Evolutionary conservation across 2,797 vertebrate genomes (phyloP).

Genomic region (Pipistrellus pipistrellus): DNA sequence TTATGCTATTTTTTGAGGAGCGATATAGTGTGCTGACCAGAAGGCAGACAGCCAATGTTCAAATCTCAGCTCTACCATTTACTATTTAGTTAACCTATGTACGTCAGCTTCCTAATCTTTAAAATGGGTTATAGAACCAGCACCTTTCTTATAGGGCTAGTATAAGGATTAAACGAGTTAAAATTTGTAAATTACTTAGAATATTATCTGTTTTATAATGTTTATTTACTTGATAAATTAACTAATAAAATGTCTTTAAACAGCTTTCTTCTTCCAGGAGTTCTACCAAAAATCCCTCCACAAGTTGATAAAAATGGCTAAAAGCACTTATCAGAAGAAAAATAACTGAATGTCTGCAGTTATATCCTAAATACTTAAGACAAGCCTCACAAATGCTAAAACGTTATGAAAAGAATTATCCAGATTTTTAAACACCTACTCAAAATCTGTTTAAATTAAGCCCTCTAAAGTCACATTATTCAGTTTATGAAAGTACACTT

Average conservation of each 20-base stretch:
- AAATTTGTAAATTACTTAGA: slow-evolving; percentile 15
- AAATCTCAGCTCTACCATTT: slow-evolving; percentile 3
- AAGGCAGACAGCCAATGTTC: background rate
- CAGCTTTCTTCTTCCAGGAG: background rate
- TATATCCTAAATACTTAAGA: slow-evolving; percentile 65
- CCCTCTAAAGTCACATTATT: slow-evolving; percentile 43
- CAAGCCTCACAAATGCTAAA: slow-evolving; percentile 75
- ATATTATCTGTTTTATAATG: slow-evolving; percentile 6
- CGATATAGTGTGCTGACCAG: background rate
- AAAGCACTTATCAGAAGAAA: slow-evolving; percentile 55
- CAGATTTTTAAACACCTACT: slow-evolving; percentile 85
- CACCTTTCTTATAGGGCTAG: background rate
- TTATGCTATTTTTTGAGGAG: slow-evolving; percentile 21
- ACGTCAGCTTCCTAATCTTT: slow-evolving; percentile 32
- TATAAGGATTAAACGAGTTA: slow-evolving; percentile 49
- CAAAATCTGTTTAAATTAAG: slow-evolving; percentile 83
- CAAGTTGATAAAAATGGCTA: slow-evolving; percentile 51
- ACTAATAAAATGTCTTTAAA: slow-evolving; percentile 27
- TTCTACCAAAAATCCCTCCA: slow-evolving; percentile 34
- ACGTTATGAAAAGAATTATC: slow-evolving; percentile 67
- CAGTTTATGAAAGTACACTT: slow-evolving; percentile 64
- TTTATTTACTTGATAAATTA: slow-evolving; percentile 56
- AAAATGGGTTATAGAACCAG: background rate
- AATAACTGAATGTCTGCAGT: slow-evolving; percentile 41
- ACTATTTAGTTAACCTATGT: background rate